A percentile compares a stretch with the other conserved stretches of the same genome.
These are phyloP conservation scores for Ornithoptera priamus DNA, from an alignment of 2,888 invertebrate species.

Conservation along the genomic window DNA sequence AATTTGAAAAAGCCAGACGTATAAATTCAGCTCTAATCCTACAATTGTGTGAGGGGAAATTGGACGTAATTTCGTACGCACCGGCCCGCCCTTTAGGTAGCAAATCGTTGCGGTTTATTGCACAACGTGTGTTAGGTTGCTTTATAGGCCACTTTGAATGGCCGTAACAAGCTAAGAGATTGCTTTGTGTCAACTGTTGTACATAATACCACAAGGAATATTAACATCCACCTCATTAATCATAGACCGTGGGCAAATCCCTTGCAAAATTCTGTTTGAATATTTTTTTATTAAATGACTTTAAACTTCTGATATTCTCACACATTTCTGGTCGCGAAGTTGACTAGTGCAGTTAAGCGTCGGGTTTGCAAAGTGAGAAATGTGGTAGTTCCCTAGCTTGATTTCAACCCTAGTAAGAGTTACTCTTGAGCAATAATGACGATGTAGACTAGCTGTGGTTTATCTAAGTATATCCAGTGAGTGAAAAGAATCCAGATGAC, in stretches of 20 bases:
- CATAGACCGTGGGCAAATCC: not conserved
- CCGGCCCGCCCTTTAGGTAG: constrained; percentile 52
- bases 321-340: too few relatives aligned
- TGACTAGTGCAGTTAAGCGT: too few relatives aligned
- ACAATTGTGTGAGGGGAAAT: constrained; percentile 72
- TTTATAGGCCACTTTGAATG: constrained; percentile 47
- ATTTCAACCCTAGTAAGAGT: too few relatives aligned
- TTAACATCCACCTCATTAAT: constrained; percentile 4
- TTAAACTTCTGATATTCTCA: too few relatives aligned
- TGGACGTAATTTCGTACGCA: constrained; percentile 65
- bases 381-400: too few relatives aligned
- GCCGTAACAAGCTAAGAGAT: constrained; percentile 25
- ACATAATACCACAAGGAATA: constrained; percentile 1
- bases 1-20: constrained; percentile 78
- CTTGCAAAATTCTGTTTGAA: not conserved
- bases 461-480: too few relatives aligned
- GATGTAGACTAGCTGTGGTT: too few relatives aligned
- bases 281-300: too few relatives aligned
- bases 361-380: too few relatives aligned
- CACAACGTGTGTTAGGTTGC: constrained; percentile 55
- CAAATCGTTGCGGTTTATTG: constrained; percentile 66
- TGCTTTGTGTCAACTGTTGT: constrained; percentile 11
- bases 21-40: constrained; percentile 75
- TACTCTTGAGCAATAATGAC: too few relatives aligned
- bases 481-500: too few relatives aligned